Percentiles rank a stretch among this genome's conserved stretches.
These are phyloP conservation scores for Aurelia aurita complex sp. Pacific DNA, from an alignment of 30 jellyfish, hydroid and myxozoan species.

Conservation along the genomic window DNA sequence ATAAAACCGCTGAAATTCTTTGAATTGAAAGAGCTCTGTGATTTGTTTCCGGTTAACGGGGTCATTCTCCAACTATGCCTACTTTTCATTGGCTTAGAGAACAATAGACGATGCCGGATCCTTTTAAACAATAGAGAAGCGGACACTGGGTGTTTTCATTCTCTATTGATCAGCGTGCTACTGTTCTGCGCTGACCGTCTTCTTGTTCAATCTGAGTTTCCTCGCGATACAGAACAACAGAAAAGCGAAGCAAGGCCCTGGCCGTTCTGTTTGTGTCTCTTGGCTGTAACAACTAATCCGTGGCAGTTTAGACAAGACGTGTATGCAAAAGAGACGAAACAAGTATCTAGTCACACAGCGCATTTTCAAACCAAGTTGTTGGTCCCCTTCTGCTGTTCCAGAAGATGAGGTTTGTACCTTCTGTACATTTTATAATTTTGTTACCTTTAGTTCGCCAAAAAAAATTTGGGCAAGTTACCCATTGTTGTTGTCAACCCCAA, in stretches of 20 bases:
- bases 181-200: conserved; percentile 32
- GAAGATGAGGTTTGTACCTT: conserved; percentile 60
- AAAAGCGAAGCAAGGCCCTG: conserved; percentile 33
- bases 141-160: conserved; percentile 74
- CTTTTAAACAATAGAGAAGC: conserved; percentile 49
- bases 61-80: conserved; percentile 6
- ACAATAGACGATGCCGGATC: conserved; percentile 41
- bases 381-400: conserved; percentile 44
- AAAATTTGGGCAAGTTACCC: too few relatives aligned
- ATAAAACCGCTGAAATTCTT: not conserved
- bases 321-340: not conserved
- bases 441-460: too few relatives aligned
- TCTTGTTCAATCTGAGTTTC: conserved; percentile 53
- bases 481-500: too few relatives aligned
- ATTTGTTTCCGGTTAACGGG: conserved; percentile 43
- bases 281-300: conserved; percentile 7
- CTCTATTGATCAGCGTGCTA: conserved; percentile 58
- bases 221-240: conserved; percentile 59
- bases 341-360: not conserved
- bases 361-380: too few relatives aligned
- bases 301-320: not conserved
- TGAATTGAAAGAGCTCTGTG: not conserved
- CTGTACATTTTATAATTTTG: not conserved
- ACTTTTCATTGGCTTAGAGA: conserved; percentile 13
- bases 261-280: conserved; percentile 2